Percentiles rank a stretch among this genome's conserved stretches.
These are phyloP conservation scores for Porites rus DNA, from an alignment of 92 coral and sea anemone species.

Conservation along the genomic window DNA sequence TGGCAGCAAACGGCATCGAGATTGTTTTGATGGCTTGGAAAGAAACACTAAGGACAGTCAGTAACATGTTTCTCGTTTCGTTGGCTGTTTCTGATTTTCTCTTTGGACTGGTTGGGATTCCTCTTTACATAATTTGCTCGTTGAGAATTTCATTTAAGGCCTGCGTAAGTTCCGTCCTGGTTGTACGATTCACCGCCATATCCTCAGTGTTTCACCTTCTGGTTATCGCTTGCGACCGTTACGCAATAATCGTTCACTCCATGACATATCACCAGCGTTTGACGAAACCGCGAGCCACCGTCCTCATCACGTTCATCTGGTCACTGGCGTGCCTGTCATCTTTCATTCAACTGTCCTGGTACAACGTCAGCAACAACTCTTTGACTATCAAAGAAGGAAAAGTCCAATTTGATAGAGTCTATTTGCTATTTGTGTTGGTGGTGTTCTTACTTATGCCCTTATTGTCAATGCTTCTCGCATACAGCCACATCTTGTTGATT, in stretches of 20 bases:
- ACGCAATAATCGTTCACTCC: constrained; percentile 79
- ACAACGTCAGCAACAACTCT: not conserved
- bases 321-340: constrained; percentile 35
- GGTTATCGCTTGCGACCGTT: constrained; percentile 84
- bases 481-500: constrained; percentile 34
- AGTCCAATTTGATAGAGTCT: constrained; percentile 38
- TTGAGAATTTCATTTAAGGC: constrained; percentile 15
- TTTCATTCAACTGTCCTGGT: constrained; percentile 71
- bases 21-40: constrained; percentile 61
- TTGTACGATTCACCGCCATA: constrained; percentile 76
- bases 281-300: constrained; percentile 53
- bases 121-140: constrained; percentile 75
- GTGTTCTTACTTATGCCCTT: constrained; percentile 52
- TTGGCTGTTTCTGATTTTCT: constrained; percentile 84
- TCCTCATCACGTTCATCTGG: constrained; percentile 54
- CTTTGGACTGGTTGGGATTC: constrained; percentile 82
- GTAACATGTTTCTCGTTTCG: constrained; percentile 79
- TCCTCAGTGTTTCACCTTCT: constrained; percentile 90
- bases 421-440: constrained; percentile 30
- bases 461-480: constrained; percentile 31
- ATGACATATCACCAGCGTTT: constrained; percentile 64
- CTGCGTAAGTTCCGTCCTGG: constrained; percentile 60
- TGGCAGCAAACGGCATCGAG: constrained; percentile 61
- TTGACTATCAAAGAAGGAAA: constrained; percentile 40
- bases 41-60: constrained; percentile 59